phyloP scores from a whole-genome alignment of 1,140 invertebrate genomes.

The Marisa cornuarietis region DNA sequence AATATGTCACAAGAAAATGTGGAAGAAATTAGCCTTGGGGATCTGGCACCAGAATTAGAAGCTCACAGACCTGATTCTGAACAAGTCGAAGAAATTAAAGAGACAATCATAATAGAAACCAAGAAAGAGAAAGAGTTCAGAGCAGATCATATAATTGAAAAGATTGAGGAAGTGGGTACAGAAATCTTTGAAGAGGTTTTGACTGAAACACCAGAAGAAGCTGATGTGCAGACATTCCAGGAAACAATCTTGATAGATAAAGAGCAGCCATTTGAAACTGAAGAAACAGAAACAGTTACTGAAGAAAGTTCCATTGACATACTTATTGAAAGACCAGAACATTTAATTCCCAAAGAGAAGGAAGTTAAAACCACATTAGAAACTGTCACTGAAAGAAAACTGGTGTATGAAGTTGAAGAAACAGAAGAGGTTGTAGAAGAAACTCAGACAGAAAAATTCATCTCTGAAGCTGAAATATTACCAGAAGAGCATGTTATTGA shows the following conservation, averaged over 20 bases:
- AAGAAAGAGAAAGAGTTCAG: neutral
- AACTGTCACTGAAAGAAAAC: conserved; percentile 14
- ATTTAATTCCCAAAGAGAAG: conserved; percentile 14
- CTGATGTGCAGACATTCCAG: no score
- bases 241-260: conserved; percentile 26
- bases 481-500: conserved; percentile 7
- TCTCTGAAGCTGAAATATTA: conserved; percentile 21
- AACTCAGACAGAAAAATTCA: conserved; percentile 18
- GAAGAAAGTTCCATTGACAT: conserved; percentile 9
- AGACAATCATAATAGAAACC: conserved; percentile 28
- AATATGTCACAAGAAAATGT: conserved; percentile 1
- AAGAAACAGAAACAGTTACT: conserved; percentile 24
- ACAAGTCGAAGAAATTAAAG: conserved; percentile 19
- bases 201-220: conserved; percentile 5
- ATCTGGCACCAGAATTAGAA: conserved; percentile 8
- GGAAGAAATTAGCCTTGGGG: conserved; percentile 9
- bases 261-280: conserved; percentile 18
- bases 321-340: conserved; percentile 14
- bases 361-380: conserved; percentile 14
- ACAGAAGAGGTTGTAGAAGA: conserved; percentile 24
- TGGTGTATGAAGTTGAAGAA: conserved; percentile 19
- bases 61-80: conserved; percentile 3
- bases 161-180: conserved; percentile 21
- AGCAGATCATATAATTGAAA: conserved; percentile 21
- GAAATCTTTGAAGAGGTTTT: neutral